Percentiles rank a stretch among this genome's conserved stretches.
These are phyloP conservation scores for Hepsetus odoe DNA, from an alignment of 2,113 vertebrate species.

Conservation along the genomic window DNA sequence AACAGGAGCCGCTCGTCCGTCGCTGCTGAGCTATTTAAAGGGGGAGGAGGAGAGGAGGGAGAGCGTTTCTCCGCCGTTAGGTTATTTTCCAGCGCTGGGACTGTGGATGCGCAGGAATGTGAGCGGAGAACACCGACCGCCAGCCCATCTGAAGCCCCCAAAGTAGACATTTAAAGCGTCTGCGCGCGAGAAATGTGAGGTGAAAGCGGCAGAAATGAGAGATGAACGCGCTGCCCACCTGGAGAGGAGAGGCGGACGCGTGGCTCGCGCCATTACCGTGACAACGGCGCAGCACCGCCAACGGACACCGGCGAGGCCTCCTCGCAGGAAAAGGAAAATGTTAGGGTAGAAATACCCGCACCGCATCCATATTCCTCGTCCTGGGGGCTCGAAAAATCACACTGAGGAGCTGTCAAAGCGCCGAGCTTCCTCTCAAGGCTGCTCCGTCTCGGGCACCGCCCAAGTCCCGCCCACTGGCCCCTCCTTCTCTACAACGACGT, in stretches of 20 bases:
- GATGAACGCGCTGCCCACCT: conserved; percentile 62
- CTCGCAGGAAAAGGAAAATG: neutral
- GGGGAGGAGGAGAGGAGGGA: neutral
- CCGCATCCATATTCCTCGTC: conserved; percentile 33
- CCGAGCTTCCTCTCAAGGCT: conserved; percentile 61
- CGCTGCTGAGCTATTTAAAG: neutral
- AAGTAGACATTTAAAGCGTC: neutral
- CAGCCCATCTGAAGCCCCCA: neutral
- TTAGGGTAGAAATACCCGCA: neutral
- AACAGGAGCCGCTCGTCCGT: too few relatives aligned
- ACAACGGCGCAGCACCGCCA: conserved; percentile 23
- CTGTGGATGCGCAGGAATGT: conserved; percentile 55
- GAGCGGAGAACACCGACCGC: conserved; percentile 5
- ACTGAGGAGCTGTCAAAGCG: conserved; percentile 49
- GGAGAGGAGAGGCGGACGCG: conserved; percentile 43
- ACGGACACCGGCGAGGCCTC: neutral
- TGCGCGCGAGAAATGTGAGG: neutral
- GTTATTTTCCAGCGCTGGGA: neutral
- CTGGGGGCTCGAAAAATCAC: conserved; percentile 33
- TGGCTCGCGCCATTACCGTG: conserved; percentile 41
- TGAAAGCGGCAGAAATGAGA: conserved; percentile 28
- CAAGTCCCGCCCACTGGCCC: conserved; percentile 39
- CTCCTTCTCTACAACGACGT: neutral
- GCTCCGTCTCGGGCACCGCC: conserved; percentile 38
- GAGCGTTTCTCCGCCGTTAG: neutral